Conservation (phyloP, 1,140 invertebrate genomes). For the Pantala flavescens region DNA sequence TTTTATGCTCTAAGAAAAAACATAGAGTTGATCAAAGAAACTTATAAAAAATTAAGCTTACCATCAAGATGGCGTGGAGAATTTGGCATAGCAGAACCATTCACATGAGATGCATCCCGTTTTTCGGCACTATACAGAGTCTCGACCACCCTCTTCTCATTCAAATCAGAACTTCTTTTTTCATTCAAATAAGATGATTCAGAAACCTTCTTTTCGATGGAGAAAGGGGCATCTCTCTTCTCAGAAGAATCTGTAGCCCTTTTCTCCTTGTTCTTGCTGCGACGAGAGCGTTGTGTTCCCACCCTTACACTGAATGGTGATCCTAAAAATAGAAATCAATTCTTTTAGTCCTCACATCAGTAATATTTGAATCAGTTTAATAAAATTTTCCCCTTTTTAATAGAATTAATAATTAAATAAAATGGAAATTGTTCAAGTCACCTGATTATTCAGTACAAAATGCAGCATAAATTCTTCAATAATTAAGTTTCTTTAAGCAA, state of each 20-base stretch:
- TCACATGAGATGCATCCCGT: neutral
- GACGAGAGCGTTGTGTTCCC: constrained; percentile 22
- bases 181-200: neutral
- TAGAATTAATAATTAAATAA: too few relatives aligned
- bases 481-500: too few relatives aligned
- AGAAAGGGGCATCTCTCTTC: too few relatives aligned
- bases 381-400: too few relatives aligned
- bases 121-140: neutral
- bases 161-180: neutral
- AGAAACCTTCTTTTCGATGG: neutral
- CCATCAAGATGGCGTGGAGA: neutral
- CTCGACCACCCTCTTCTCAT: neutral
- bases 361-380: too few relatives aligned
- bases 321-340: constrained; percentile 38
- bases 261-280: constrained; percentile 6
- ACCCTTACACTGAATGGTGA: constrained; percentile 46
- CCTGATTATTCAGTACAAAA: too few relatives aligned
- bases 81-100: neutral
- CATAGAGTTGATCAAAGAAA: too few relatives aligned
- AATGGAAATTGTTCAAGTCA: too few relatives aligned
- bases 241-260: neutral
- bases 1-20: too few relatives aligned
- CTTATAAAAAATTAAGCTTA: neutral
- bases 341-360: too few relatives aligned
- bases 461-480: too few relatives aligned